A percentile compares a stretch with the other conserved stretches of the same genome.
phyloP scores from a whole-genome alignment of 2,888 invertebrate genomes.

The Lissocephala sabroskyi region DNA sequence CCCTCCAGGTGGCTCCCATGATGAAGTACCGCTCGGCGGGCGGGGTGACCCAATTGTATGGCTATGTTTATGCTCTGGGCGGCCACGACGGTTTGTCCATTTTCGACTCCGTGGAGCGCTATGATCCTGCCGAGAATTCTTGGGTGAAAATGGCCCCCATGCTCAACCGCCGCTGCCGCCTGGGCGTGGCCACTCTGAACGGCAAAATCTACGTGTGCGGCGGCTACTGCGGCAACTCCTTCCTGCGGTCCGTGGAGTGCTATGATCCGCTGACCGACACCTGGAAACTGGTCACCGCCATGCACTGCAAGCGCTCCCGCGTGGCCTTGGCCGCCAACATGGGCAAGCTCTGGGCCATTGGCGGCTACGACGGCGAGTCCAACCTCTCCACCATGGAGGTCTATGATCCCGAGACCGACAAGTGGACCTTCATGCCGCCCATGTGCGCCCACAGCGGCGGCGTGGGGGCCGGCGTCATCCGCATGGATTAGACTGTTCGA shows the following conservation, averaged over 20 bases:
- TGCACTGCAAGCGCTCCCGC: slow-evolving; percentile 87
- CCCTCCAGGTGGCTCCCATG: slow-evolving; percentile 70
- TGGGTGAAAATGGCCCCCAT: slow-evolving; percentile 86
- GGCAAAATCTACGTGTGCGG: slow-evolving; percentile 89
- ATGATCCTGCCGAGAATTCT: slow-evolving; percentile 80
- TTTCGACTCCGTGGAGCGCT: slow-evolving; percentile 88
- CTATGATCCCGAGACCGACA: slow-evolving; percentile 82
- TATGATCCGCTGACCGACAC: slow-evolving; percentile 82
- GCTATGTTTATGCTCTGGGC: slow-evolving; percentile 86
- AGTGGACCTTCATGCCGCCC: slow-evolving; percentile 82
- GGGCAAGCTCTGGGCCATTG: slow-evolving; percentile 88
- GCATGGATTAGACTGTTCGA: slow-evolving; percentile 63
- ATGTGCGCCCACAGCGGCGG: slow-evolving; percentile 93
- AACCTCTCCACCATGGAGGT: slow-evolving; percentile 89
- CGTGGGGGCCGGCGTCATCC: slow-evolving; percentile 90
- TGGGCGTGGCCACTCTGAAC: slow-evolving; percentile 86
- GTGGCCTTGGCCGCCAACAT: slow-evolving; percentile 88
- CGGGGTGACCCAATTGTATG: slow-evolving; percentile 79
- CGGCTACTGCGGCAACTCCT: slow-evolving; percentile 88
- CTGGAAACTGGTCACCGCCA: slow-evolving; percentile 85
- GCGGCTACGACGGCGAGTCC: slow-evolving; percentile 83
- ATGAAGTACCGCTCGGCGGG: slow-evolving; percentile 78
- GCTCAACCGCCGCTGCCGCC: slow-evolving; percentile 85
- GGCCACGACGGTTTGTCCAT: slow-evolving; percentile 92
- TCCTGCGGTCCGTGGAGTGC: slow-evolving; percentile 86